phyloP scores from a whole-genome alignment of 2,113 vertebrate species.

The Hippoglossus stenolepis region DNA sequence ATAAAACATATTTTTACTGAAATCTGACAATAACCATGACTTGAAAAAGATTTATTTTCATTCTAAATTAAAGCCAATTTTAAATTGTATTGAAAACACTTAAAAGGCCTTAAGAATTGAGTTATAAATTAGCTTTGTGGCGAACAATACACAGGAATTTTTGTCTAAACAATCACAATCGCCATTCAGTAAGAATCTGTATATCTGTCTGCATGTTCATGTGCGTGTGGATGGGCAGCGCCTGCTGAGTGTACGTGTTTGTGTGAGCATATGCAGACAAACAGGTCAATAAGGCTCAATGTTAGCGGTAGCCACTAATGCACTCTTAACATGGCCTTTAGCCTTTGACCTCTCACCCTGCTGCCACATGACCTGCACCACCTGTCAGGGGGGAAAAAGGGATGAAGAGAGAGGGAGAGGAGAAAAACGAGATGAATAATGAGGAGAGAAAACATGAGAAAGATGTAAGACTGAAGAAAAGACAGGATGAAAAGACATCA shows the following conservation, averaged over 20 bases:
- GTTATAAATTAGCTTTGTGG: background rate
- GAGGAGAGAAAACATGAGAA: background rate
- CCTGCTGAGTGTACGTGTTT: background rate
- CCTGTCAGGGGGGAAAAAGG: conserved; percentile 47
- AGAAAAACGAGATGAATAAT: background rate
- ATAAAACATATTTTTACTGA: too few relatives aligned
- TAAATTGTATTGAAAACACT: background rate
- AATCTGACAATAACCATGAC: background rate
- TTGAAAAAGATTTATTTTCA: background rate
- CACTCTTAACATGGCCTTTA: conserved; percentile 67
- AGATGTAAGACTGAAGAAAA: background rate
- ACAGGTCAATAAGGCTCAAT: conserved; percentile 67
- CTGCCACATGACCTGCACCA: conserved; percentile 57
- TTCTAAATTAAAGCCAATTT: background rate
- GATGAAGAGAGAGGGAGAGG: background rate
- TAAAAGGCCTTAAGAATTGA: background rate
- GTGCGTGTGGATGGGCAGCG: background rate
- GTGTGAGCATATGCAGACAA: conserved; percentile 48
- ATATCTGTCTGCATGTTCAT: background rate
- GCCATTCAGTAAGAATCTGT: background rate
- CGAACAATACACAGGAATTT: too few relatives aligned
- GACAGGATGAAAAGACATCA: background rate
- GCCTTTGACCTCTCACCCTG: conserved; percentile 57
- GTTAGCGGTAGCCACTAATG: conserved; percentile 65
- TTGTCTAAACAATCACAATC: too few relatives aligned